These are phyloP conservation scores for Xiphias gladius DNA, from an alignment of 2,113 vertebrate species.

Conservation along the genomic window DNA sequence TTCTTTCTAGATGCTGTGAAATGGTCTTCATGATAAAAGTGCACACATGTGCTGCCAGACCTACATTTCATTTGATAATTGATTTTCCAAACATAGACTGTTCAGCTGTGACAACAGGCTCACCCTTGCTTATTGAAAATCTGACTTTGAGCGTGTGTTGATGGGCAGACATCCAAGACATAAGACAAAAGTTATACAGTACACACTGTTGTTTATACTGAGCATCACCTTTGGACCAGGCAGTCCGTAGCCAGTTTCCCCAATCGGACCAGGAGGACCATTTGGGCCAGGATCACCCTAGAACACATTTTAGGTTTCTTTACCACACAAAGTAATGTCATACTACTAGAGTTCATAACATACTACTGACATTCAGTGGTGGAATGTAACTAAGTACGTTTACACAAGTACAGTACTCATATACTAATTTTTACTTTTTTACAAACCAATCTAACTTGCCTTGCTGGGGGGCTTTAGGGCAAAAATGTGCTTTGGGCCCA, in stretches of 20 bases:
- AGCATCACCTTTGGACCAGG: conserved; percentile 90
- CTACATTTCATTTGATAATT: conserved; percentile 4
- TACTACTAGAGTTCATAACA: no score
- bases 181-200: background rate
- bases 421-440: no score
- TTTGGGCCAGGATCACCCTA: conserved; percentile 89
- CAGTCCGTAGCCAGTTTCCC: conserved; percentile 91
- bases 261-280: conserved; percentile 88
- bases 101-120: background rate
- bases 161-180: background rate
- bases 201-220: background rate
- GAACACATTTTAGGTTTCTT: conserved; percentile 46
- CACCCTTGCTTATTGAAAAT: background rate
- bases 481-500: background rate
- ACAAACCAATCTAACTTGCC: background rate
- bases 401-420: no score
- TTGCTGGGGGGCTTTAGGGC: background rate
- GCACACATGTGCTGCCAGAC: conserved; percentile 1
- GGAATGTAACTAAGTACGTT: no score
- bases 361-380: no score
- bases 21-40: background rate
- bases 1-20: conserved; percentile 3
- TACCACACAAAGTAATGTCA: background rate
- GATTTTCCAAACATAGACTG: conserved; percentile 7
- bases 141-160: background rate